Conservation (phyloP, 2,888 invertebrate genomes). For the Nemoura dubitans region DNA sequence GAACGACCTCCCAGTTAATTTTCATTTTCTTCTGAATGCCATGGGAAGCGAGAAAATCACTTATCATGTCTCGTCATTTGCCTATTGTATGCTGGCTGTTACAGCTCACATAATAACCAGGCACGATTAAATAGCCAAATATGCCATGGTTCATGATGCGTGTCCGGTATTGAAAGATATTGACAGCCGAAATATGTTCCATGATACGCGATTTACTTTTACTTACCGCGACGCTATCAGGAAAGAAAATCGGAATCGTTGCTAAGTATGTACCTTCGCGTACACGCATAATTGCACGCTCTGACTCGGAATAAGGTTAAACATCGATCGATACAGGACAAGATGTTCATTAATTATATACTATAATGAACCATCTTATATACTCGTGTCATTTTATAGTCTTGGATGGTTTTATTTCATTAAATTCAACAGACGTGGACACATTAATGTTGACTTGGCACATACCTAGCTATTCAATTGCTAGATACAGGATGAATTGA, state of each 20-base stretch:
- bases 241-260: not conserved
- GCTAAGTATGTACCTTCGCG: constrained; percentile 7
- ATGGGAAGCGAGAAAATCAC: not conserved
- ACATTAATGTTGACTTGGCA: too few relatives aligned
- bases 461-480: not conserved
- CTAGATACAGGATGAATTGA: not conserved
- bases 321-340: not conserved
- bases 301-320: not conserved
- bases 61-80: not conserved
- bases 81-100: not conserved
- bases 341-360: not conserved
- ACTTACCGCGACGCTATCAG: not conserved
- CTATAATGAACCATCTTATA: not conserved
- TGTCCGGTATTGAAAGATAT: not conserved
- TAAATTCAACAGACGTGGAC: not conserved
- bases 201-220: not conserved
- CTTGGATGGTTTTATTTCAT: not conserved
- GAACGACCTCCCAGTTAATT: not conserved
- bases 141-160: not conserved
- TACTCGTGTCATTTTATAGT: not conserved
- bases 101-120: not conserved
- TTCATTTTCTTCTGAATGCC: not conserved
- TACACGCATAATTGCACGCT: not conserved
- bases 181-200: not conserved
- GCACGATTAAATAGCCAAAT: not conserved